Percentiles rank a stretch among this genome's conserved stretches.
phyloP scores from a whole-genome alignment of 2,797 vertebrate species.

The Pseudomugil gertrudae region DNA sequence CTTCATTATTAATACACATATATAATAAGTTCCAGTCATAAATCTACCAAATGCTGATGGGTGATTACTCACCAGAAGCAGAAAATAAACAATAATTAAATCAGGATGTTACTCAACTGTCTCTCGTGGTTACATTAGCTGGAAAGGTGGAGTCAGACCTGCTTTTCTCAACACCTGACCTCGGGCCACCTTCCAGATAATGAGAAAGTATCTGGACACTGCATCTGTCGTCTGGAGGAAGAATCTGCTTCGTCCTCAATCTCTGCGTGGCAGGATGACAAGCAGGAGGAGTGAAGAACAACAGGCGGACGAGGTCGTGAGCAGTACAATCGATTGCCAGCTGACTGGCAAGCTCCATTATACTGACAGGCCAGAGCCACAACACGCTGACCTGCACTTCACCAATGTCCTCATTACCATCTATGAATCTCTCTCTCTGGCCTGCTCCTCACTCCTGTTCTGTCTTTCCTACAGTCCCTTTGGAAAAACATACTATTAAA shows the following conservation, averaged over 20 bases:
- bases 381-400: slow-evolving; percentile 65
- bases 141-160: slow-evolving; percentile 33
- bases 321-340: slow-evolving; percentile 69
- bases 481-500: slow-evolving; percentile 35
- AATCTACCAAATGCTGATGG: slow-evolving; percentile 8
- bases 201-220: slow-evolving; percentile 70
- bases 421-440: slow-evolving; percentile 68
- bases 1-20: slow-evolving; percentile 3
- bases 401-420: slow-evolving; percentile 72
- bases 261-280: slow-evolving; percentile 73
- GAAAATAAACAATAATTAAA: slow-evolving; percentile 33
- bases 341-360: slow-evolving; percentile 77
- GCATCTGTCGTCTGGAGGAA: slow-evolving; percentile 57
- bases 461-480: slow-evolving; percentile 28
- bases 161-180: slow-evolving; percentile 47
- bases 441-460: slow-evolving; percentile 11
- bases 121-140: slow-evolving; percentile 21
- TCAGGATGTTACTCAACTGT: slow-evolving; percentile 8
- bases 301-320: slow-evolving; percentile 65
- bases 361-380: slow-evolving; percentile 70
- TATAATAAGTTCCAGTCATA: slow-evolving; percentile 4
- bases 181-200: slow-evolving; percentile 66
- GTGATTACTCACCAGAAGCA: slow-evolving; percentile 8
- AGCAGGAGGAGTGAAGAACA: slow-evolving; percentile 76
- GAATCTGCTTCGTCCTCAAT: slow-evolving; percentile 66